A percentile compares a stretch with the other conserved stretches of the same genome.
Evolutionary conservation across 2,888 invertebrate genomes (phyloP).

Genomic region (Brassicogethes aeneus): DNA sequence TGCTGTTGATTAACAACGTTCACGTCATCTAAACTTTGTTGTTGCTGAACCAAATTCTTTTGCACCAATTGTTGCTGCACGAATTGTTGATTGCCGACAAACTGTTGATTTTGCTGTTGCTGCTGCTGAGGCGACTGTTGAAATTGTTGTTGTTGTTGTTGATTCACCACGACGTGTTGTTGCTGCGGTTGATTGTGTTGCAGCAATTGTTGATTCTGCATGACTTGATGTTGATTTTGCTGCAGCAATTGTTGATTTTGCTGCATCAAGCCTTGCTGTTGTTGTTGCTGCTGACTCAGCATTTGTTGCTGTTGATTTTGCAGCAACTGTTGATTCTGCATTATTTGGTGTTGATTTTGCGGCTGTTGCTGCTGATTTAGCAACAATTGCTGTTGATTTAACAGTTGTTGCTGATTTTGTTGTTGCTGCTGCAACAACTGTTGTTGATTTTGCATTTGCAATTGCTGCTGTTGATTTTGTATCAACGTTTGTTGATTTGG

Average conservation of each 20-base stretch:
- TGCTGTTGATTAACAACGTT: constrained; percentile 30
- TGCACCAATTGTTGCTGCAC: constrained; percentile 16
- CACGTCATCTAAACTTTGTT: constrained; percentile 8
- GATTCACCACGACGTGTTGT: no score
- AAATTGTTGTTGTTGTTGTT: constrained; percentile 23
- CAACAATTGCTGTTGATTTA: constrained; percentile 20
- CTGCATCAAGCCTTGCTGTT: constrained; percentile 26
- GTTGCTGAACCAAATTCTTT: constrained; percentile 23
- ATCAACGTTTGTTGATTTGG: constrained; percentile 18
- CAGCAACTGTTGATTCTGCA: constrained; percentile 38
- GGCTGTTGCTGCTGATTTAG: constrained; percentile 19
- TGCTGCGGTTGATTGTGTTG: constrained; percentile 35
- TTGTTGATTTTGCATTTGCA: constrained; percentile 17
- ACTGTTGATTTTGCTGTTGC: constrained; percentile 15
- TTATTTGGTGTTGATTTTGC: constrained; percentile 27
- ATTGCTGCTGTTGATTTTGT: constrained; percentile 16
- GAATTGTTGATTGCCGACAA: constrained; percentile 11
- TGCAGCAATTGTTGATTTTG: constrained; percentile 22
- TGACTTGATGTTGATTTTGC: constrained; percentile 14
- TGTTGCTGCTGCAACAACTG: constrained; percentile 20
- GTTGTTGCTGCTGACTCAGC: no score
- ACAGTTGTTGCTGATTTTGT: constrained; percentile 21
- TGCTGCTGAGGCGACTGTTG: constrained; percentile 12
- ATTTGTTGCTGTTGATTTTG: constrained; percentile 46
- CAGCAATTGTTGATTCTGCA: constrained; percentile 21